Evolutionary conservation across 2,888 invertebrate species (phyloP).

Genomic region (Peribatodes rhomboidaria): DNA sequence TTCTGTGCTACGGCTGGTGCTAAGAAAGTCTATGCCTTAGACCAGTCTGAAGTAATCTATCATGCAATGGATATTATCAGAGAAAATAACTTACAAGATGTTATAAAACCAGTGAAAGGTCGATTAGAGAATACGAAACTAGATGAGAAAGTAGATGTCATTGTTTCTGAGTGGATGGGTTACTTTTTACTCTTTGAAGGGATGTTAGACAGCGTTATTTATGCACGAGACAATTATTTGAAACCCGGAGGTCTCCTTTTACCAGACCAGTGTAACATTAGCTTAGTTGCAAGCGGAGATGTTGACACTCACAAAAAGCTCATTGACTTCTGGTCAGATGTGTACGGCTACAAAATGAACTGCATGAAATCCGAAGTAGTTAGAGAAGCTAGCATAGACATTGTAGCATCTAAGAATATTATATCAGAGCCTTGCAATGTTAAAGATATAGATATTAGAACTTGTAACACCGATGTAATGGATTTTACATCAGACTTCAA

Average conservation of each 20-base stretch:
- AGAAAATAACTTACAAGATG: slow-evolving; percentile 91
- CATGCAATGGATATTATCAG: slow-evolving; percentile 98
- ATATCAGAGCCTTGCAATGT: slow-evolving; percentile 89
- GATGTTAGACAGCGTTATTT: slow-evolving; percentile 97
- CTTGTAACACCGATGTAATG: slow-evolving; percentile 90
- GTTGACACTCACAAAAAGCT: slow-evolving; percentile 89
- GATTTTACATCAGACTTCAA: slow-evolving; percentile 91
- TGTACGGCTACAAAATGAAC: slow-evolving; percentile 97
- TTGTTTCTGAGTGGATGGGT: slow-evolving; percentile 99
- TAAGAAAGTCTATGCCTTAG: slow-evolving; percentile 95
- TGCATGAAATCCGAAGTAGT: slow-evolving; percentile 95
- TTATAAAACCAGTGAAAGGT: slow-evolving; percentile 93
- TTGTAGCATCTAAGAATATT: slow-evolving; percentile 85
- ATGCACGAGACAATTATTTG: slow-evolving; percentile 94
- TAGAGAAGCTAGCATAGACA: slow-evolving; percentile 88
- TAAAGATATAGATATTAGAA: slow-evolving; percentile 91
- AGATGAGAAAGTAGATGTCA: slow-evolving; percentile 94
- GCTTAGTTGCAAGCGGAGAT: slow-evolving; percentile 93
- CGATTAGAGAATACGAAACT: slow-evolving; percentile 93
- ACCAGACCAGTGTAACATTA: slow-evolving; percentile 94
- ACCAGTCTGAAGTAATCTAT: slow-evolving; percentile 98
- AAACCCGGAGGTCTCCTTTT: slow-evolving; percentile 91
- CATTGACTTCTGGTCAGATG: slow-evolving; percentile 96
- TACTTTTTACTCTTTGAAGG: slow-evolving; percentile 98
- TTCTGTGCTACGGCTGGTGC: slow-evolving; percentile 99